Percentiles rank a stretch among this genome's conserved stretches.
phyloP scores from a whole-genome alignment of 2,888 invertebrate species.

The Dyspetes luteomarginatus region DNA sequence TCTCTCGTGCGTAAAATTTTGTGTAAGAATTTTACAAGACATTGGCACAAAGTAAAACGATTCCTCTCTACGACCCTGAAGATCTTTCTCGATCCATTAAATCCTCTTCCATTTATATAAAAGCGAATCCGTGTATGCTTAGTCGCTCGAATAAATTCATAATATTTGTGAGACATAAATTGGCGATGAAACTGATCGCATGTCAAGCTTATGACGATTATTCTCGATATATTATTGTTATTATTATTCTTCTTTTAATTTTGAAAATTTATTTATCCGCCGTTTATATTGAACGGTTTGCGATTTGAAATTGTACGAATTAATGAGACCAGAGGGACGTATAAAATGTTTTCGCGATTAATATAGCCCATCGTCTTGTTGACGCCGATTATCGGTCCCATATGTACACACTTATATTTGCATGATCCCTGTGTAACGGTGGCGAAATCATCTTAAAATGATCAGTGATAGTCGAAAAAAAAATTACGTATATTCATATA shows the following conservation, averaged over 20 bases:
- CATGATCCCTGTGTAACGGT: constrained; percentile 11
- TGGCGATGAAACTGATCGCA: not conserved
- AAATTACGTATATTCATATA: not conserved
- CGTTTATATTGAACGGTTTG: constrained; percentile 10
- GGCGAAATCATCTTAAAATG: not conserved
- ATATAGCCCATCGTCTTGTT: constrained; percentile 24
- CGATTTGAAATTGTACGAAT: constrained; percentile 13
- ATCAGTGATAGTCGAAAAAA: not conserved
- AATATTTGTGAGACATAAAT: constrained; percentile 39
- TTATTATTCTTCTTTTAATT: constrained; percentile 5
- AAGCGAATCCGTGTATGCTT: not conserved
- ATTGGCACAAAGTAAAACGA: no score
- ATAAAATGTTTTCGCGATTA: constrained; percentile 49
- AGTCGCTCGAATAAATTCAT: constrained; percentile 14
- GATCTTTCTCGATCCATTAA: constrained; percentile 12
- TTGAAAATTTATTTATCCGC: constrained; percentile 25
- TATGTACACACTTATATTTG: constrained; percentile 3
- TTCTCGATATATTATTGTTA: not conserved
- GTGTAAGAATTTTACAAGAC: not conserved
- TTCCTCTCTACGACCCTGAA: no score
- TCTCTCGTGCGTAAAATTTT: not conserved
- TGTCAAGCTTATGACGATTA: not conserved
- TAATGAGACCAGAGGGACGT: constrained; percentile 8
- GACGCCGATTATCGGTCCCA: constrained; percentile 1
- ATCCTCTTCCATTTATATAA: not conserved